Percentiles rank a stretch among this genome's conserved stretches.
Conservation (phyloP, 2,888 invertebrate species). For the Harmothoe impar region DNA sequence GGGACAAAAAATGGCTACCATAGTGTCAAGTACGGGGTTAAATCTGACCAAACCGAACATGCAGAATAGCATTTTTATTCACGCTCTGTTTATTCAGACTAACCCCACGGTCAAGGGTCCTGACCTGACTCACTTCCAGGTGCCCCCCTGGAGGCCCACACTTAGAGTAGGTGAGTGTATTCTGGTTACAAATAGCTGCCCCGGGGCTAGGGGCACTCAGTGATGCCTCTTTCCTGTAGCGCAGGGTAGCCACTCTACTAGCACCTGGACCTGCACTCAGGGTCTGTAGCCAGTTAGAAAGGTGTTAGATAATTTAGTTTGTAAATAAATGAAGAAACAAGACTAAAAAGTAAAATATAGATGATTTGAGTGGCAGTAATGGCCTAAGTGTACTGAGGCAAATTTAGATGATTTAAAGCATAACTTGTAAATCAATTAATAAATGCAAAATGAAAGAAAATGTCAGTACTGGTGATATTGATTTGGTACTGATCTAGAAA, state of each 20-base stretch:
- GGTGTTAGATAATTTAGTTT: neutral
- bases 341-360: too few species aligned
- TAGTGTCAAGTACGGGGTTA: neutral
- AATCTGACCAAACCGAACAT: too few species aligned
- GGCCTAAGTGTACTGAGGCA: too few species aligned
- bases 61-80: too few species aligned
- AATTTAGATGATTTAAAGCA: too few species aligned
- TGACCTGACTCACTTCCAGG: neutral
- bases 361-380: too few species aligned
- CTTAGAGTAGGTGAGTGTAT: constrained; percentile 1
- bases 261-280: neutral
- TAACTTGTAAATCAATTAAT: too few species aligned
- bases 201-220: neutral
- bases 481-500: too few species aligned
- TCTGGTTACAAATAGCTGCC: neutral
- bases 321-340: neutral
- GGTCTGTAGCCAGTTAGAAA: neutral
- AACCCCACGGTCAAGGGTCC: neutral
- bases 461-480: too few species aligned
- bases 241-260: neutral
- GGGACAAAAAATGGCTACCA: neutral
- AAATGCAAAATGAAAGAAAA: too few species aligned
- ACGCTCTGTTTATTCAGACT: too few species aligned
- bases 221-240: constrained; percentile 26
- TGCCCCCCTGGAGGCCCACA: neutral